Evolutionary conservation across 2,797 vertebrate species (phyloP), one percentile per base, ranked within the genome.

Genomic region (Gallinago solitaria): DNA sequence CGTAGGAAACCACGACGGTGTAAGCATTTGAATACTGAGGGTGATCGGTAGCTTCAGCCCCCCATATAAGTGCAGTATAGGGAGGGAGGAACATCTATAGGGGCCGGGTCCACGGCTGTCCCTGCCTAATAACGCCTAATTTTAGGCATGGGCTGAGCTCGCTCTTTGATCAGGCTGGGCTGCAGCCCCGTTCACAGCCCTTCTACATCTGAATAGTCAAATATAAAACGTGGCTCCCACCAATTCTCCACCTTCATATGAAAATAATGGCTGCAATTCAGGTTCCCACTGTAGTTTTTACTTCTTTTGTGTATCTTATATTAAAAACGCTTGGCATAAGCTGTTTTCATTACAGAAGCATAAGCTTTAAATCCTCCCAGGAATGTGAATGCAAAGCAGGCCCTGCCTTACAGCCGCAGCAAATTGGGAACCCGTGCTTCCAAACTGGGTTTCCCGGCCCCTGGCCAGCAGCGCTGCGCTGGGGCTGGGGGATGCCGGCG

Each of bases 361-460:
- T 74, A 83, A 95, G 77, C 95, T 96, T 95, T 89, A 96, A 97
- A 95, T 96, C 96, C 96, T 88, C 83, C 89, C 88, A 95, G 94
- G 95, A 97, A 96, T 83, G 94, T 70, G 73, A 87, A 70, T 65
- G 48, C 83, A 53, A 83, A 91, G 83, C 95, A 93, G 73, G 76
- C 80, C 70, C 50, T 16, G 71, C 11, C 5, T 80, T 77, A 60
- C 39, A 48, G 83, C 83, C 65, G 1, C 88, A 78, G 87, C 73
- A 76, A 79, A 86, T 10, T 35, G 65, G 84, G 79, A 93, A 45
- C 70, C 83, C 19, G 1, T 16, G 9, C 64, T 90, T 85, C 81
- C 57, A n/a, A 68, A n/a, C 61, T 63, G 70, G 64, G 12, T 68
- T 83, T 86, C 32, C 59, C 48, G 7, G 73, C 75, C 60, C 30